Conservation (phyloP, 1,140 invertebrate species). For the Heliconius eleuchia region DNA sequence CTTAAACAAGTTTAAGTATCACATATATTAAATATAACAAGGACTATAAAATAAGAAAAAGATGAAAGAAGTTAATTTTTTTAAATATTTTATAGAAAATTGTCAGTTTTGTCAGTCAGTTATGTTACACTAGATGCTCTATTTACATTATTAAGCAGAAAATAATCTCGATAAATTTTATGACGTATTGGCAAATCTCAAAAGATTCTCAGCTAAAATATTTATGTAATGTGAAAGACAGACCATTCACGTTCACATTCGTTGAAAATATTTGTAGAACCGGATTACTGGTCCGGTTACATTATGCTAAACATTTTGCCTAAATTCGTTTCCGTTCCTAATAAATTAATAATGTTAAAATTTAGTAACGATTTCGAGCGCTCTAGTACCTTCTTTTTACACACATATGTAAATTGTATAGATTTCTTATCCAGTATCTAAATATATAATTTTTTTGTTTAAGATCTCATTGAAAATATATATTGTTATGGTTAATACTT, state of each 20-base stretch:
- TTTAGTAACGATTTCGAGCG: not conserved
- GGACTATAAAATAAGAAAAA: no score
- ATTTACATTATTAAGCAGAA: no score
- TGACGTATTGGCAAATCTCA: not conserved
- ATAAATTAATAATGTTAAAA: conserved; percentile 2
- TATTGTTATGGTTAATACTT: not conserved
- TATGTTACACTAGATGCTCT: no score
- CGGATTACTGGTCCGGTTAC: not conserved
- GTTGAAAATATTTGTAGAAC: not conserved
- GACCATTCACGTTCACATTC: not conserved
- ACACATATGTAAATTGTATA: not conserved
- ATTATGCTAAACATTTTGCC: conserved; percentile 2
- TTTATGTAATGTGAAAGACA: not conserved
- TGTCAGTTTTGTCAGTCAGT: no score
- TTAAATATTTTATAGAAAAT: no score
- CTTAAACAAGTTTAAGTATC: no score
- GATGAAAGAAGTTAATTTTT: no score
- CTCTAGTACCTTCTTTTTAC: not conserved
- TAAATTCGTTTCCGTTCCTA: conserved; percentile 11
- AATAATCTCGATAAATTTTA: not conserved
- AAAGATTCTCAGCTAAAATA: not conserved
- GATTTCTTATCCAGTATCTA: not conserved
- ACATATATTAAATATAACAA: no score
- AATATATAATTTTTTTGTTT: not conserved
- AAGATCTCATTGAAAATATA: not conserved